Percentiles rank a stretch among this genome's conserved stretches.
Conservation (phyloP, 2,113 vertebrate species). For the Vulpes ferrilata region DNA sequence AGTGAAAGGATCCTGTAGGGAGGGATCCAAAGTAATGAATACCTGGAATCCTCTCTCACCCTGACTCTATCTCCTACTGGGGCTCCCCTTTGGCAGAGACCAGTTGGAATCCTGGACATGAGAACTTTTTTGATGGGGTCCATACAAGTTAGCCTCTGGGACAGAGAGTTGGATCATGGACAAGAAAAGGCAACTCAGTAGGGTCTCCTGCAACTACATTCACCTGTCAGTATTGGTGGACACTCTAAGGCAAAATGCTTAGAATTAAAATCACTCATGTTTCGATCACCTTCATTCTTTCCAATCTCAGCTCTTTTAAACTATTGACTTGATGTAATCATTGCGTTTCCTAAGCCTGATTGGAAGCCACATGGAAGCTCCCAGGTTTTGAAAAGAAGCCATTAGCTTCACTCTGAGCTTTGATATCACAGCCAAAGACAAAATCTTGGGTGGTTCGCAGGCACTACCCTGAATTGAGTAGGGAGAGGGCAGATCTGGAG, state of each 20-base stretch:
- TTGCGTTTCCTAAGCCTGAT: neutral
- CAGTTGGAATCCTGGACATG: neutral
- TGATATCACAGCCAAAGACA: neutral
- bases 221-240: neutral
- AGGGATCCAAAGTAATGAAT: neutral
- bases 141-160: too few relatives aligned
- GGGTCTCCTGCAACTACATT: neutral
- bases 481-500: neutral
- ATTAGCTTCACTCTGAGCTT: neutral
- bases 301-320: neutral
- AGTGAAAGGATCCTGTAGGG: neutral
- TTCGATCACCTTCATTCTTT: neutral
- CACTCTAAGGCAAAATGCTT: neutral
- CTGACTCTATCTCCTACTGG: neutral
- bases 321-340: neutral
- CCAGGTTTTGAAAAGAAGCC: neutral
- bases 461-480: neutral
- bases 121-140: neutral
- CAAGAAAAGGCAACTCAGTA: neutral
- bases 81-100: neutral
- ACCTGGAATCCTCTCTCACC: neutral
- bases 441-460: neutral
- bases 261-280: neutral
- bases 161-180: too few relatives aligned
- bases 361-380: neutral